These are phyloP conservation scores for Parapsyche elsis DNA, from an alignment of 1,140 invertebrate genomes.

Conservation along the genomic window DNA sequence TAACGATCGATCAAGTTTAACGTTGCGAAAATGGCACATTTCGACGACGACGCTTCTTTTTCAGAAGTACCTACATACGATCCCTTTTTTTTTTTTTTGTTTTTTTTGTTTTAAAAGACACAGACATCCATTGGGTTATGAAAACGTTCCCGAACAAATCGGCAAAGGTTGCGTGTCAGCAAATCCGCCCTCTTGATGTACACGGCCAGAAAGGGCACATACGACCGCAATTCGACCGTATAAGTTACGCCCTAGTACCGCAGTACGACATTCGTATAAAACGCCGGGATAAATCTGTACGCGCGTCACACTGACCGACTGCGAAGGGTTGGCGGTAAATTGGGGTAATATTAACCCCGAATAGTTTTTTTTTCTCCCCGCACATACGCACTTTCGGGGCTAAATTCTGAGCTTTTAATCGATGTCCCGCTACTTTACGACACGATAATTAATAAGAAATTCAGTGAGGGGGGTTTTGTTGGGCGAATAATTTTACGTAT, in stretches of 20 bases:
- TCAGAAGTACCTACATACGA: too few relatives aligned
- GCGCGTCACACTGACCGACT: not conserved
- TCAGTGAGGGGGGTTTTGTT: not conserved
- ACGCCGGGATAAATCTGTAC: constrained; percentile 47
- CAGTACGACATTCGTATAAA: constrained; percentile 45
- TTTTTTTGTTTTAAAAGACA: constrained; percentile 23
- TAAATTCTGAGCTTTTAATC: not conserved
- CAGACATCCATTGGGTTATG: constrained; percentile 39
- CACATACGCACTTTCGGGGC: not conserved
- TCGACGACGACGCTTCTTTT: not conserved
- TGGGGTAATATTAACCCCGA: constrained; percentile 26
- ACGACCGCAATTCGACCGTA: constrained; percentile 47
- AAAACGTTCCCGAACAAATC: constrained; percentile 49
- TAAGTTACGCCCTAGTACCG: constrained; percentile 50
- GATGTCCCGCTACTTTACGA: not conserved
- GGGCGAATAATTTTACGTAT: not conserved
- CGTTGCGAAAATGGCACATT: constrained; percentile 17
- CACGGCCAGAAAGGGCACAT: constrained; percentile 31
- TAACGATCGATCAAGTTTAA: not conserved
- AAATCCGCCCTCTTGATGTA: constrained; percentile 50
- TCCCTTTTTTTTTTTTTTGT: not conserved
- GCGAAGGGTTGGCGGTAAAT: constrained; percentile 18
- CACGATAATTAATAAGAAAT: not conserved
- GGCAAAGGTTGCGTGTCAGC: constrained; percentile 51
- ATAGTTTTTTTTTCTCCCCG: constrained; percentile 13